A percentile compares a stretch with the other conserved stretches of the same genome.
Conservation (phyloP, 1,140 invertebrate genomes). For the Riptortus pedestris region DNA sequence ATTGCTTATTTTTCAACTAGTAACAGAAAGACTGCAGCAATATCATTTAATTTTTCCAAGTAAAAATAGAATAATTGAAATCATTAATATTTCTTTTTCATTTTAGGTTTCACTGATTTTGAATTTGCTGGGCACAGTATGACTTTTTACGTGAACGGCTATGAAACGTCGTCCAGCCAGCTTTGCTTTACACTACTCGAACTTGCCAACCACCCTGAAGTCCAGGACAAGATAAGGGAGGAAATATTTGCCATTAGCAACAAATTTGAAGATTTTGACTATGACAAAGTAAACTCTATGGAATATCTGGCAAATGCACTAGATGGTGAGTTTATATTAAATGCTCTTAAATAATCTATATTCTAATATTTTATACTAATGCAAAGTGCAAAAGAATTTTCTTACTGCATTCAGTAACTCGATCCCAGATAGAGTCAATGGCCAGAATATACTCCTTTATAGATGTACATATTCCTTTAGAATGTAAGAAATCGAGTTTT, state of each 20-base stretch:
- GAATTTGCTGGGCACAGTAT: too few relatives aligned
- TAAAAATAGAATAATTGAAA: too few relatives aligned
- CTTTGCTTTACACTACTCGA: too few relatives aligned
- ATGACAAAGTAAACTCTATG: neutral
- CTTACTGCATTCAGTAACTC: neutral
- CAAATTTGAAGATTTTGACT: neutral
- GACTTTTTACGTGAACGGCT: too few relatives aligned
- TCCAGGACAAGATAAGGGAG: conserved; percentile 8
- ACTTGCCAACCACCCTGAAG: neutral
- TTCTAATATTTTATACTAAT: too few relatives aligned
- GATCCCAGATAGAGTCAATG: neutral
- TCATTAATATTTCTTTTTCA: too few relatives aligned
- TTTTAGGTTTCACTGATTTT: too few relatives aligned
- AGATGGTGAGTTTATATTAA: neutral
- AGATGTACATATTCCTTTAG: neutral
- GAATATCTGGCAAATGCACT: neutral
- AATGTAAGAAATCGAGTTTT: neutral
- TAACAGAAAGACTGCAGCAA: too few relatives aligned
- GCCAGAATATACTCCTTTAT: neutral
- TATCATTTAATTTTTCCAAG: too few relatives aligned
- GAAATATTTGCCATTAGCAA: conserved; percentile 8
- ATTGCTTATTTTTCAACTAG: too few relatives aligned
- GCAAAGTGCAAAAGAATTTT: neutral
- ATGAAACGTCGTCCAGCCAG: too few relatives aligned
- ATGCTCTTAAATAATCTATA: too few relatives aligned